Conservation (phyloP, 2,797 vertebrate species). For the Crotalus adamanteus region DNA sequence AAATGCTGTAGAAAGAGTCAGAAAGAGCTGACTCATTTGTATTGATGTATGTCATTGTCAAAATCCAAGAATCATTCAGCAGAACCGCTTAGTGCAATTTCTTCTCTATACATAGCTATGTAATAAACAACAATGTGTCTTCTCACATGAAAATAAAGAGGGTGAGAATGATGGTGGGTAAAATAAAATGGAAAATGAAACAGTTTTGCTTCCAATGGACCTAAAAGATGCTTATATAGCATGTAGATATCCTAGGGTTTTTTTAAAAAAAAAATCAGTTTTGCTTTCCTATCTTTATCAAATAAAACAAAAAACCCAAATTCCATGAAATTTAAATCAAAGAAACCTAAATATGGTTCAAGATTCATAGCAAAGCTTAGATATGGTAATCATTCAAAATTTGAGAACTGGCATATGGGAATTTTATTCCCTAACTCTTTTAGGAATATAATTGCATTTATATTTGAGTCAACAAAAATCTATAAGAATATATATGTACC, state of each 20-base stretch:
- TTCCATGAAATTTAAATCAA: neutral
- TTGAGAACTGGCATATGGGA: neutral
- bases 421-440: neutral
- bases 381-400: neutral
- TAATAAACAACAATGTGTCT: slow-evolving; percentile 40
- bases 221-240: neutral
- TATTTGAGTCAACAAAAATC: neutral
- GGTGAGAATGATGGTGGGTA: slow-evolving; percentile 53
- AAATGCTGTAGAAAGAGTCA: neutral
- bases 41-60: slow-evolving; percentile 49
- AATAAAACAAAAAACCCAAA: neutral
- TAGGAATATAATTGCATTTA: neutral
- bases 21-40: neutral
- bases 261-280: neutral
- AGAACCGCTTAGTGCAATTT: slow-evolving; percentile 62
- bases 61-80: slow-evolving; percentile 59
- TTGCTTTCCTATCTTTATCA: neutral
- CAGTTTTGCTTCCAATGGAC: neutral
- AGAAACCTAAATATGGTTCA: neutral
- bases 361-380: neutral
- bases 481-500: no score
- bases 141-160: slow-evolving; percentile 29
- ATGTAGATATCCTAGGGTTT: neutral
- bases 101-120: slow-evolving; percentile 49
- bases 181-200: neutral